Percentiles rank a stretch among this genome's conserved stretches.
Evolutionary conservation across 2,113 vertebrate genomes (phyloP).

Genomic region (Cathartes aura): DNA sequence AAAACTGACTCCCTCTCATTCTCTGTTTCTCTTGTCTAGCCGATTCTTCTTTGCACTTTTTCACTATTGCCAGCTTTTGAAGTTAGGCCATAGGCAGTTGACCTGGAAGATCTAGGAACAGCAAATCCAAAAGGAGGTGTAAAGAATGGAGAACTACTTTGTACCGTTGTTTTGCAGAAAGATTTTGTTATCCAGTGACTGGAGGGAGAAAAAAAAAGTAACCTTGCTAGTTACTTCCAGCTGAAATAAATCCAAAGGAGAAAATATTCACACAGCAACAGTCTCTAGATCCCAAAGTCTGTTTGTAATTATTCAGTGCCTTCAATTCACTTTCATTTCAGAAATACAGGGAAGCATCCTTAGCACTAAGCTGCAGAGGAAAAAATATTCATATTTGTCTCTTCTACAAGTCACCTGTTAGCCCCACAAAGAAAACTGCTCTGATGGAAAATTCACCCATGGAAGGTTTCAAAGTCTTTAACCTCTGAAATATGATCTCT

Average conservation of each 20-base stretch:
- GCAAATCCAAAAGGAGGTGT: background rate
- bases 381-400: background rate
- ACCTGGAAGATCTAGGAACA: background rate
- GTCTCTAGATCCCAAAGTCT: background rate
- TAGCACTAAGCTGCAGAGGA: background rate
- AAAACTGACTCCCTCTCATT: background rate
- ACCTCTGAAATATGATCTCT: background rate
- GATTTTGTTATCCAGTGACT: background rate
- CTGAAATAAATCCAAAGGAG: background rate
- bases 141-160: background rate
- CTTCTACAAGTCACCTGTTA: background rate
- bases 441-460: background rate
- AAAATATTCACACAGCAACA: background rate
- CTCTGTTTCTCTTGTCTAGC: background rate
- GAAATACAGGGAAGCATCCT: background rate
- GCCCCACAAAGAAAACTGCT: background rate
- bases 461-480: background rate
- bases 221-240: background rate
- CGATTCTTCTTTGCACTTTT: background rate
- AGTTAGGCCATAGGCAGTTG: background rate
- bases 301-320: background rate
- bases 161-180: background rate
- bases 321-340: background rate
- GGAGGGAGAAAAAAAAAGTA: background rate
- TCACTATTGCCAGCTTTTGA: background rate